Evolutionary conservation across 2,888 invertebrate species (phyloP).

Genomic region (Protula sp.): DNA sequence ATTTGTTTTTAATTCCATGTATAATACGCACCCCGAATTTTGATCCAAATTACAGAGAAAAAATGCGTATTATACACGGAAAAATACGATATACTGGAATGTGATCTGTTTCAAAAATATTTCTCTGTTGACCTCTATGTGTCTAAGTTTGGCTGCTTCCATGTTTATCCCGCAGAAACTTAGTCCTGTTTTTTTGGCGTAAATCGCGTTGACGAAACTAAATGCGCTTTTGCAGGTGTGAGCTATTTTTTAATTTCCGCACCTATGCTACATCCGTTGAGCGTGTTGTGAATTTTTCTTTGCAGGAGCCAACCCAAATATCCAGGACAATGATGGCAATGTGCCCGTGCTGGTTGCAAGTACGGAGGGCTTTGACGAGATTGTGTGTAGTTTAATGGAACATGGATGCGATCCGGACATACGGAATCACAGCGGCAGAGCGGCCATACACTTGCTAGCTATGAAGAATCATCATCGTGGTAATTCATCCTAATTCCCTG

Average conservation of each 20-base stretch:
- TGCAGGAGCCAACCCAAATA: conserved; percentile 40
- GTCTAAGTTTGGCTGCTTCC: not conserved
- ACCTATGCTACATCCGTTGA: not conserved
- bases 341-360: conserved; percentile 43
- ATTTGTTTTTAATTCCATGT: too few relatives aligned
- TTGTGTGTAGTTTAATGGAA: conserved; percentile 31
- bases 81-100: too few relatives aligned
- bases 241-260: too few relatives aligned
- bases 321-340: conserved; percentile 38
- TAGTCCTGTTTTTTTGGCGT: not conserved
- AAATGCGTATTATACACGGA: too few relatives aligned
- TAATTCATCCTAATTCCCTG: too few relatives aligned
- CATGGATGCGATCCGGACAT: conserved; percentile 40
- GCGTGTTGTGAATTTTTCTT: conserved; percentile 20
- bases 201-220: not conserved
- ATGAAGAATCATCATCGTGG: conserved; percentile 39
- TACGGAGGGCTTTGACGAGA: conserved; percentile 43
- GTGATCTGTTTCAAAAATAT: too few relatives aligned
- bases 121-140: too few relatives aligned
- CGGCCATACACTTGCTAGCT: conserved; percentile 42
- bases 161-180: not conserved
- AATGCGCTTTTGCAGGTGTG: too few relatives aligned
- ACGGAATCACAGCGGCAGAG: conserved; percentile 29
- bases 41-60: too few relatives aligned
- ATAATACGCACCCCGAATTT: too few relatives aligned